These are phyloP conservation scores for Pristionchus maxplancki DNA, from an alignment of 2,888 invertebrate genomes.

Conservation along the genomic window DNA sequence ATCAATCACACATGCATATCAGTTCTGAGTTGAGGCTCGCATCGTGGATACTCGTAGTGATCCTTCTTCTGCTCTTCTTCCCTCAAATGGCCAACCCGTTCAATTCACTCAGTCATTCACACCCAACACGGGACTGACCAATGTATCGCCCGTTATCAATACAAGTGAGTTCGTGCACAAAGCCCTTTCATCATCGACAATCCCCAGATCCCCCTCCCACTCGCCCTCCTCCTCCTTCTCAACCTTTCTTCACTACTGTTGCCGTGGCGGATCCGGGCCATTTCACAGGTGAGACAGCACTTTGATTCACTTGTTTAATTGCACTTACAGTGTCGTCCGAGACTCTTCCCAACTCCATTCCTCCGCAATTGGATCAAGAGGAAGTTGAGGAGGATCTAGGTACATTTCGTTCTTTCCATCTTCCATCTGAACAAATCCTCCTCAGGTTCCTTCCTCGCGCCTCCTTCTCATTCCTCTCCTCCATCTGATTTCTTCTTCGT, in stretches of 20 bases:
- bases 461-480: not conserved
- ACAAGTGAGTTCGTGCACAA: not conserved
- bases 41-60: conserved; percentile 26
- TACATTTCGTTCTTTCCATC: not conserved
- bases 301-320: not conserved
- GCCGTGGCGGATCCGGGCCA: not conserved
- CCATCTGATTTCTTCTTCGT: conserved; percentile 36
- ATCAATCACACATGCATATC: not conserved
- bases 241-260: not conserved
- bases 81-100: not conserved
- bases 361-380: conserved; percentile 18
- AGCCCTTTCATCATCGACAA: not conserved
- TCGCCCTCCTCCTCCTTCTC: not conserved
- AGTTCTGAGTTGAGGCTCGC: not conserved
- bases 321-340: not conserved
- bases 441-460: not conserved
- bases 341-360: not conserved
- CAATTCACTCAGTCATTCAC: conserved; percentile 42
- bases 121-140: not conserved
- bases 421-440: not conserved
- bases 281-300: not conserved
- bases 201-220: conserved; percentile 5
- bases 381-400: not conserved
- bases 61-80: not conserved
- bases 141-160: not conserved